Evolutionary conservation across 2,888 invertebrate species (phyloP).

Genomic region (Tortricodes alternella): DNA sequence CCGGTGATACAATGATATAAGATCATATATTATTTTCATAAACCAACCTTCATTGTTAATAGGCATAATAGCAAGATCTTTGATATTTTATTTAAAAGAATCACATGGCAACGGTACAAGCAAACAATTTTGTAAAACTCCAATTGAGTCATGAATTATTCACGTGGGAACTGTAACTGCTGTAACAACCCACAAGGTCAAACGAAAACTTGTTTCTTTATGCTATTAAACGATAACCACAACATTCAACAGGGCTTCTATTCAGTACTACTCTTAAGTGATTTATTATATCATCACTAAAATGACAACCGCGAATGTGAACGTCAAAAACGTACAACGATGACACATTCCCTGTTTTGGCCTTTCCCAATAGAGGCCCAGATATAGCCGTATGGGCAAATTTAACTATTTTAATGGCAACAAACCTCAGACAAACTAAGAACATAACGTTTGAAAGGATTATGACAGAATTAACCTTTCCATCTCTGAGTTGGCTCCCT

Average conservation of each 20-base stretch:
- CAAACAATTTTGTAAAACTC: constrained; percentile 54
- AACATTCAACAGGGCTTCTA: constrained; percentile 16
- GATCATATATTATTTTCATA: no score
- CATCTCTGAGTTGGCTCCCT: constrained; percentile 12
- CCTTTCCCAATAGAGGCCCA: no score
- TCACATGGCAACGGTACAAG: constrained; percentile 6
- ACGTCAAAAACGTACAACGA: no score
- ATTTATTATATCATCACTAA: not conserved
- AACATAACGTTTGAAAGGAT: not conserved
- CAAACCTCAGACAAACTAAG: no score
- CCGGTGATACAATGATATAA: no score
- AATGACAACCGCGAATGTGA: no score
- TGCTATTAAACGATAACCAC: constrained; percentile 19
- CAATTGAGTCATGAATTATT: constrained; percentile 60
- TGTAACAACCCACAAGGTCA: constrained; percentile 52
- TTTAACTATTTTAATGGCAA: no score
- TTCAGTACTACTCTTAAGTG: not conserved
- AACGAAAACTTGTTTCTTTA: constrained; percentile 44
- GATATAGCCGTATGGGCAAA: no score
- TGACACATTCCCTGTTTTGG: no score
- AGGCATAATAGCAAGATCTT: no score
- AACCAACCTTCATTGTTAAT: no score
- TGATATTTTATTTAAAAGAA: no score
- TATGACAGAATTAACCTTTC: constrained; percentile 11
- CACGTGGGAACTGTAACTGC: constrained; percentile 59